Percentiles rank a stretch among this genome's conserved stretches.
Evolutionary conservation across 2,113 vertebrate species (phyloP).

Genomic region (Pavo muticus): DNA sequence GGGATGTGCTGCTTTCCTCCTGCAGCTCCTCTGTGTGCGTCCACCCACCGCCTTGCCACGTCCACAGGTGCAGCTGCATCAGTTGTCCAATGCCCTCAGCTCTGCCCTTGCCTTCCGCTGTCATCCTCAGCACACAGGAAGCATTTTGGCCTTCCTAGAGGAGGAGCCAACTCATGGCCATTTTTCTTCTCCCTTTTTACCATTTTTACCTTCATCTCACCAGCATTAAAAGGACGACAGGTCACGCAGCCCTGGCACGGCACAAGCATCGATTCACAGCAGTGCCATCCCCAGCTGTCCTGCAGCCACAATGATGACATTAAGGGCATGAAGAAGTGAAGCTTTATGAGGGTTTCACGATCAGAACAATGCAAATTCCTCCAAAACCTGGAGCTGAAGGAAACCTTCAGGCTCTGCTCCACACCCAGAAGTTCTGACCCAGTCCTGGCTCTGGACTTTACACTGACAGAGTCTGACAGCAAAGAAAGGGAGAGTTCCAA

Average conservation of each 20-base stretch:
- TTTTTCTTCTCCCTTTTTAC: background rate
- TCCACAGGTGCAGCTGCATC: background rate
- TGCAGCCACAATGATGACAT: background rate
- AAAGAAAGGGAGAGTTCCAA: background rate
- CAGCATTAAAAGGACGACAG: background rate
- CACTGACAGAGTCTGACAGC: background rate
- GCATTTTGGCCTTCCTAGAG: background rate
- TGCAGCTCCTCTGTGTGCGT: background rate
- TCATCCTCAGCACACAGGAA: background rate
- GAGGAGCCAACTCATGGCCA: background rate
- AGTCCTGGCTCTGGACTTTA: accelerated
- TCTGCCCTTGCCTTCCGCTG: background rate
- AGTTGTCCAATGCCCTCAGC: background rate
- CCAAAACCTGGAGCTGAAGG: accelerated
- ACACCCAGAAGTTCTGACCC: background rate
- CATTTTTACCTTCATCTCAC: background rate
- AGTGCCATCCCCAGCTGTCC: background rate
- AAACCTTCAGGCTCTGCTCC: background rate
- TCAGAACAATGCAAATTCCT: background rate
- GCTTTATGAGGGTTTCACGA: background rate
- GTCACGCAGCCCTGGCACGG: background rate
- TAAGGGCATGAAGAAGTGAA: background rate
- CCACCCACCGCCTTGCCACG: no score
- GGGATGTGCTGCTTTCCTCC: background rate
- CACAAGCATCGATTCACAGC: no score